Conservation (phyloP, 1,140 invertebrate species). For the Penaeus japonicus region DNA sequence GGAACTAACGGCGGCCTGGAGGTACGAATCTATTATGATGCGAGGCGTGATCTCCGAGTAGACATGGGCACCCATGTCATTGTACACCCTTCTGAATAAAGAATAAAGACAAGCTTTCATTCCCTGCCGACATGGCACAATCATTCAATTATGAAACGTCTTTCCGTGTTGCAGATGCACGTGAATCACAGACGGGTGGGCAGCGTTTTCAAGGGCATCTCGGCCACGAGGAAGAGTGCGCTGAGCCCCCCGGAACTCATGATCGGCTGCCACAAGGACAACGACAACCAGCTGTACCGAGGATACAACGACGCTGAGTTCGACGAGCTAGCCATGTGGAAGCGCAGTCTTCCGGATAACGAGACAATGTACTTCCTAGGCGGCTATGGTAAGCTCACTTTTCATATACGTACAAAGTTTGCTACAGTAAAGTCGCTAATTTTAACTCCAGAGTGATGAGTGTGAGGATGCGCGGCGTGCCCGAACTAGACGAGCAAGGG, state of each 20-base stretch:
- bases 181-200: conserved; percentile 48
- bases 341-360: conserved; percentile 37
- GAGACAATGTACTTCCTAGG: conserved; percentile 59
- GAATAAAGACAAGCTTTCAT: neutral
- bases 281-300: conserved; percentile 37
- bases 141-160: neutral
- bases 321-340: conserved; percentile 62
- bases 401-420: neutral
- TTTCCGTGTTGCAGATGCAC: conserved; percentile 50
- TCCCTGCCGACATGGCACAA: neutral
- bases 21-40: neutral
- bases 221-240: neutral
- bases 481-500: too few species aligned
- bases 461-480: too few species aligned
- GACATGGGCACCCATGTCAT: too few species aligned
- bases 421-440: too few species aligned
- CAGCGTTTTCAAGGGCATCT: conserved; percentile 14
- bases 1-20: neutral
- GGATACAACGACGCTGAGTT: conserved; percentile 53
- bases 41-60: neutral
- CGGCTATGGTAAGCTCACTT: conserved; percentile 58
- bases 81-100: too few species aligned
- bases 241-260: conserved; percentile 55
- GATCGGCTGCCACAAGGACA: conserved; percentile 59
- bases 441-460: too few species aligned